Conservation (phyloP, 2,797 vertebrate species). For the Enteromius anoplus region DNA sequence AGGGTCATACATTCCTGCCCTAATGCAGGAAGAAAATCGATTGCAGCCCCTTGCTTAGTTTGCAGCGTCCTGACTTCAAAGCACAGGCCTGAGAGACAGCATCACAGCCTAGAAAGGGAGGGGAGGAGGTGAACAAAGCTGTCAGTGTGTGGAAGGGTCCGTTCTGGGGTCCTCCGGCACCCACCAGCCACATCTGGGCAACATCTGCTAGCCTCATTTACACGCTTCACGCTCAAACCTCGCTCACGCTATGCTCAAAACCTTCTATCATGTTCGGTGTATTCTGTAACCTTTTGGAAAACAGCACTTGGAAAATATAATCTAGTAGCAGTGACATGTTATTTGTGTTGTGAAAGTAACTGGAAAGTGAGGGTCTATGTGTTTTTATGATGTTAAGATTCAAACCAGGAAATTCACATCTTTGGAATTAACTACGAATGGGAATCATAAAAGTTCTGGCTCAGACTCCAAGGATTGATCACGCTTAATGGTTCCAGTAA, state of each 20-base stretch:
- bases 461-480: not conserved
- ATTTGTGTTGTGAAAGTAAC: not conserved
- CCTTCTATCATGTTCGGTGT: conserved; percentile 42
- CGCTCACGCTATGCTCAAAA: conserved; percentile 33
- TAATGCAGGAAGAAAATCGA: conserved; percentile 76
- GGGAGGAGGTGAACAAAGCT: conserved; percentile 70
- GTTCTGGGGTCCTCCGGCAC: conserved; percentile 47
- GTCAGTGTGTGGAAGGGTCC: conserved; percentile 64
- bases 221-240: conserved; percentile 54
- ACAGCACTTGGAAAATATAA: not conserved
- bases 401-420: not conserved
- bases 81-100: conserved; percentile 59
- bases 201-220: conserved; percentile 69
- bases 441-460: not conserved
- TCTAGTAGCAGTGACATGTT: not conserved
- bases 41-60: conserved; percentile 70
- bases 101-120: conserved; percentile 53
- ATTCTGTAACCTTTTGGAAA: conserved; percentile 5
- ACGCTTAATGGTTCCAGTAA: not conserved
- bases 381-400: not conserved
- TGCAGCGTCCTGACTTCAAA: conserved; percentile 68
- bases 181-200: conserved; percentile 66
- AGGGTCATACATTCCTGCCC: conserved; percentile 74
- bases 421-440: not conserved
- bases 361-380: not conserved